Evolutionary conservation across 1,140 invertebrate species (phyloP).

Genomic region (Trypoxylus dichotomus): DNA sequence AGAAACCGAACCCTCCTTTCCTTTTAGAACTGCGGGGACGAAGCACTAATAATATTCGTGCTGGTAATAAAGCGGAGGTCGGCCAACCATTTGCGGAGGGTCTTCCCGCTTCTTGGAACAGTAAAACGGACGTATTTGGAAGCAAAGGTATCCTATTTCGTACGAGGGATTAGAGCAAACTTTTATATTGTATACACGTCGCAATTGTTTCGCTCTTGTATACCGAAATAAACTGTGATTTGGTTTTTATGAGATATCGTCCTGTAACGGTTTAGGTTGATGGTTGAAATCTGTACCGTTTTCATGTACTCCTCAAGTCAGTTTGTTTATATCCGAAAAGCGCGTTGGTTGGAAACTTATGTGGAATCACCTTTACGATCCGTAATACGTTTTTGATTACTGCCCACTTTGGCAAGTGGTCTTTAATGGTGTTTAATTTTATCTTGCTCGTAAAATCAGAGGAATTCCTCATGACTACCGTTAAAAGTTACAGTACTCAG

Average conservation of each 20-base stretch:
- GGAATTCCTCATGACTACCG: no score
- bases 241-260: background rate
- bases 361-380: no score
- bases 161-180: background rate
- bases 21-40: background rate
- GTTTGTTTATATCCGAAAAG: background rate
- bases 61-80: background rate
- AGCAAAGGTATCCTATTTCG: slow-evolving; percentile 12
- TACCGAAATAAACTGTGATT: slow-evolving; percentile 7
- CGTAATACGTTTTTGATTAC: no score
- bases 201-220: background rate
- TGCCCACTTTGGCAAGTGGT: no score
- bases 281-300: background rate
- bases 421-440: no score
- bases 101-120: background rate
- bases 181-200: background rate
- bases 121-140: slow-evolving; percentile 1
- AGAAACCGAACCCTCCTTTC: background rate
- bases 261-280: background rate
- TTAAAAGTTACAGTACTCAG: no score
- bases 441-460: no score
- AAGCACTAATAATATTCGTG: background rate
- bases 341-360: background rate
- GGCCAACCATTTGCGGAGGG: background rate
- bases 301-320: background rate